phyloP scores from a whole-genome alignment of 2,888 invertebrate species.

The Andricus curvator region DNA sequence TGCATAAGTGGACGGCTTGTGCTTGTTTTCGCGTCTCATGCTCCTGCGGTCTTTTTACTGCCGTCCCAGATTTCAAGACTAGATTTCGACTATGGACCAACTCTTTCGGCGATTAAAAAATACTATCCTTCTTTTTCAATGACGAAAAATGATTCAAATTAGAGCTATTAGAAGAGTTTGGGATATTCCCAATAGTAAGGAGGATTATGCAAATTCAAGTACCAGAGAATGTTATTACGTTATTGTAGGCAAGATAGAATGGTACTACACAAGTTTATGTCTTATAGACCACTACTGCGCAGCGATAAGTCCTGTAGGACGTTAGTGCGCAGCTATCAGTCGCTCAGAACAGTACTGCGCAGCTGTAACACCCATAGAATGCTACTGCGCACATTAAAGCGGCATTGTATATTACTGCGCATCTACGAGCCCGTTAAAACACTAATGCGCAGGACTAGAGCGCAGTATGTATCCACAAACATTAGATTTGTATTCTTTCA shows the following conservation, averaged over 20 bases:
- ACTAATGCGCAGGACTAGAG: too few relatives aligned
- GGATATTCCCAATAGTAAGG: background rate
- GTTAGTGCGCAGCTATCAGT: too few relatives aligned
- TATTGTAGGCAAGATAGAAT: background rate
- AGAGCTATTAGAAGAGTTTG: background rate
- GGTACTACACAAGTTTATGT: background rate
- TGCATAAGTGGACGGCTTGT: conserved; percentile 23
- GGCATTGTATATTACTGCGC: too few relatives aligned
- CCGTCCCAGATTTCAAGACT: conserved; percentile 3
- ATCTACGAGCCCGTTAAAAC: too few relatives aligned
- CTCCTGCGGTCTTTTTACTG: conserved; percentile 2
- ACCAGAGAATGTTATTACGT: background rate
- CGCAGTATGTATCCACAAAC: too few relatives aligned
- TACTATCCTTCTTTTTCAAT: background rate
- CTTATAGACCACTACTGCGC: too few relatives aligned
- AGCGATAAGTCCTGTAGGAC: too few relatives aligned
- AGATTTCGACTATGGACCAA: background rate
- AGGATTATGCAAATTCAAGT: background rate
- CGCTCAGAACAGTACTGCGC: too few relatives aligned
- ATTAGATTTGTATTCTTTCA: too few relatives aligned
- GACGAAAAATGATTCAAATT: background rate
- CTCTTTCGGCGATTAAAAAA: background rate
- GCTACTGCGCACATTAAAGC: too few relatives aligned
- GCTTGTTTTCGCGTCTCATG: conserved; percentile 7
- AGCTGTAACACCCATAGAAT: too few relatives aligned